Evolutionary conservation across 1,140 invertebrate species (phyloP), one percentile per base, ranked within the genome.

Genomic region (Melanaphis sacchari): DNA sequence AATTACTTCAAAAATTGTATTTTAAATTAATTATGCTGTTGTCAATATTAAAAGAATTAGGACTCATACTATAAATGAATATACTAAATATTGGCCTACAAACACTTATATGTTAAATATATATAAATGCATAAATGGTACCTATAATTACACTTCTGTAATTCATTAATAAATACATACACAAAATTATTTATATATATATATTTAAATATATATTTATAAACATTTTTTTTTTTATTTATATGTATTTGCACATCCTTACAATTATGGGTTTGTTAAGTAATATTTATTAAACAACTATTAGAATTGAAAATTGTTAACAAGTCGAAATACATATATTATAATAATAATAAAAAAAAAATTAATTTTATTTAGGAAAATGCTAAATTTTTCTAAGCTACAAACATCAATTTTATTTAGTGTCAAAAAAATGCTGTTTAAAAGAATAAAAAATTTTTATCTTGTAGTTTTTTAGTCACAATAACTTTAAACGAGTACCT

Each of bases 281-380:
- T 31, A 59, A 59, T 90, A 54, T 52, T 54, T 54, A 54, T 59
- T 54, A 54, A 59, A 90, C 38, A 59, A 52, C 49, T 59, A 59
- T 90, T 59, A 90, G 88, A 90, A 90, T 59, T 59, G 88, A 59
- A 90, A 90, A 90, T 90, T 49, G n/a, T 59, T 59, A 59, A 90
- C 88, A 59, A 90, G 88, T 90, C 24, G 38, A 90, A 90, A 90
- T 90, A 90, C 49, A 90, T 59, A 36, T 88, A 59, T 59, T 41
- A 88, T 52, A 89, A 18, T 52, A 87, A 31, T 87, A 22, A 8
- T 52, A 88, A 88, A 76, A 88, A 76, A 36, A 88, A 26, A 90
- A 40, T 40, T 24, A 54, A 90, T 36, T 88, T 52, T 88, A 49
- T 22, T 36, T 88, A 49, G 46, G 46, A 18, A 90, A 90, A 59